Conservation (phyloP, 2,888 invertebrate species). For the Allygus modestus region DNA sequence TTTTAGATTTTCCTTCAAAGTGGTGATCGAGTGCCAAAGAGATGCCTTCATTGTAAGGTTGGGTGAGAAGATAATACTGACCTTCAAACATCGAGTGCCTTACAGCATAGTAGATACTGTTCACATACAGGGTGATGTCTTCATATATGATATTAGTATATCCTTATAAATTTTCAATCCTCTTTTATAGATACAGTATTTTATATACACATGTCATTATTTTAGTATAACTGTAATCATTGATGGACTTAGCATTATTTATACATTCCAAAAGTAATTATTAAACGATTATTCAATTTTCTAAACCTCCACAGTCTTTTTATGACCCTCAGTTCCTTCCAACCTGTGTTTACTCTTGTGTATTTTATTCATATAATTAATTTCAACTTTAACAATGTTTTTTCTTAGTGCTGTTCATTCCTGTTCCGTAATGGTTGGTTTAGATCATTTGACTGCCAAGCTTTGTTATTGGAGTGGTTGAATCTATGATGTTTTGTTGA, state of each 20-base stretch:
- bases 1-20: constrained; percentile 21
- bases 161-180: background rate
- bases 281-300: background rate
- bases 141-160: constrained; percentile 25
- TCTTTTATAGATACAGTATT: constrained; percentile 7
- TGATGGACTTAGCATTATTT: constrained; percentile 16
- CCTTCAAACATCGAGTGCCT: constrained; percentile 45
- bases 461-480: too few species aligned
- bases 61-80: background rate
- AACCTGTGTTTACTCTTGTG: too few species aligned
- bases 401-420: too few species aligned
- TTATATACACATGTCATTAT: constrained; percentile 13
- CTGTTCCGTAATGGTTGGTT: too few species aligned
- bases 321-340: too few species aligned
- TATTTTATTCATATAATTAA: too few species aligned
- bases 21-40: constrained; percentile 10
- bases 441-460: too few species aligned
- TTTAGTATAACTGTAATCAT: background rate
- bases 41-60: constrained; percentile 24
- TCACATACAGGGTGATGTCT: constrained; percentile 59
- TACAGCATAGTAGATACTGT: constrained; percentile 3
- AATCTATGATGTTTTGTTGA: too few species aligned
- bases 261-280: constrained; percentile 41
- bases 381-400: too few species aligned
- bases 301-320: background rate